Evolutionary conservation across 1,140 invertebrate species (phyloP).

Genomic region (Druon quercuslanigerum): DNA sequence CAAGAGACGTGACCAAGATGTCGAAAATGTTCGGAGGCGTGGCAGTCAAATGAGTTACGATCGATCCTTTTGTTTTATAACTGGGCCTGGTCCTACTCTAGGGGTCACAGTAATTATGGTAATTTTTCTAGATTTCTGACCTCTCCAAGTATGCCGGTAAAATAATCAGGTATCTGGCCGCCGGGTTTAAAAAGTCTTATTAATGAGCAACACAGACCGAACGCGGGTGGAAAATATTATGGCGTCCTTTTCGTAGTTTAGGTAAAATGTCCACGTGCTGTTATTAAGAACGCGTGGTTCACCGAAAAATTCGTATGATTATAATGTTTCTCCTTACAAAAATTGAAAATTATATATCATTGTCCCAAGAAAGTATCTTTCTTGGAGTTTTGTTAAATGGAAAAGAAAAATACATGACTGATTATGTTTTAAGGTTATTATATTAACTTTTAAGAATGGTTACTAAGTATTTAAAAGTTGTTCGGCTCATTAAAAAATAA

Average conservation of each 20-base stretch:
- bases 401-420: no score
- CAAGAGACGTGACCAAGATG: conserved; percentile 33
- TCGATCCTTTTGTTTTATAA: conserved; percentile 37
- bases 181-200: not conserved
- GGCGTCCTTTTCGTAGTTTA: not conserved
- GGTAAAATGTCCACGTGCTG: not conserved
- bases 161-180: not conserved
- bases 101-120: conserved; percentile 41
- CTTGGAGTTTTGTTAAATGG: no score
- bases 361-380: no score
- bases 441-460: no score
- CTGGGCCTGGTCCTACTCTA: conserved; percentile 4
- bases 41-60: conserved; percentile 40
- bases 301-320: no score
- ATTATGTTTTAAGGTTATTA: no score
- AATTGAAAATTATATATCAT: no score
- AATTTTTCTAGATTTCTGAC: conserved; percentile 34
- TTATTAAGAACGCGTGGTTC: not conserved
- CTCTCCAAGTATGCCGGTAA: not conserved
- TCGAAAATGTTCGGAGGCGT: conserved; percentile 40
- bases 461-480: no score
- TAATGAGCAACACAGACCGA: conserved; percentile 2
- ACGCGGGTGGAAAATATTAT: conserved; percentile 27
- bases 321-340: no score
- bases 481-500: no score